Percentiles rank a stretch among this genome's conserved stretches.
Evolutionary conservation across 2,797 vertebrate genomes (phyloP).

Genomic region (Loris lydekkerianus): DNA sequence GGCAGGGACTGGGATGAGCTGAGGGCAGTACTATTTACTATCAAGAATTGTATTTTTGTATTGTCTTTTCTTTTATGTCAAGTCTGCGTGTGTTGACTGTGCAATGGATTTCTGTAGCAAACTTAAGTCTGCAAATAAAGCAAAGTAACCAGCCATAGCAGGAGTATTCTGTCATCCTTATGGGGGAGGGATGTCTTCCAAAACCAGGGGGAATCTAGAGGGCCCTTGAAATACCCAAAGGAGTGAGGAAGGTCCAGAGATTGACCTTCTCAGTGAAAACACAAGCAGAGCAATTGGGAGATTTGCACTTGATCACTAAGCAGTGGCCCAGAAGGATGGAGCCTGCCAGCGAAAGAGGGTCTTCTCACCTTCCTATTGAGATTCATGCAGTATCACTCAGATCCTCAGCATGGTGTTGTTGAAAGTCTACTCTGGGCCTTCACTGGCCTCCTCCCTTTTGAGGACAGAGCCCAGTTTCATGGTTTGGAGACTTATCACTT

Average conservation of each 20-base stretch:
- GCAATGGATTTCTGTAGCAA: conserved; percentile 54
- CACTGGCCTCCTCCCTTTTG: neutral
- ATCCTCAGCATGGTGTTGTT: neutral
- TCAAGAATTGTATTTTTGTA: conserved; percentile 75
- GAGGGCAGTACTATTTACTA: neutral
- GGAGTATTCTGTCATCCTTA: neutral
- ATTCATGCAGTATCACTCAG: neutral
- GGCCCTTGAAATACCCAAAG: neutral
- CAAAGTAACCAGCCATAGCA: neutral
- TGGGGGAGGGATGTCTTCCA: neutral
- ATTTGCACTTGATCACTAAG: neutral
- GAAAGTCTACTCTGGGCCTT: neutral
- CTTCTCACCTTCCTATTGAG: neutral
- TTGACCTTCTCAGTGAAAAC: neutral
- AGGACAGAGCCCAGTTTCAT: neutral
- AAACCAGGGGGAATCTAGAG: neutral
- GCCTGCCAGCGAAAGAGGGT: neutral
- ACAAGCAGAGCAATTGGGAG: neutral
- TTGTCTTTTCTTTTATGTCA: conserved; percentile 34
- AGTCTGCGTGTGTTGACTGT: conserved; percentile 19
- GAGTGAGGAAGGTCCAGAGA: neutral
- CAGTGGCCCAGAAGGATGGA: neutral
- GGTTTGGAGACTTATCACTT: neutral
- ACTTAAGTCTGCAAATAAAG: conserved; percentile 79
- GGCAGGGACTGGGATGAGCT: conserved; percentile 12